A percentile compares a stretch with the other conserved stretches of the same genome.
These are phyloP conservation scores for Phallusia fumigata DNA, from an alignment of 23 tunicate species.

Conservation along the genomic window DNA sequence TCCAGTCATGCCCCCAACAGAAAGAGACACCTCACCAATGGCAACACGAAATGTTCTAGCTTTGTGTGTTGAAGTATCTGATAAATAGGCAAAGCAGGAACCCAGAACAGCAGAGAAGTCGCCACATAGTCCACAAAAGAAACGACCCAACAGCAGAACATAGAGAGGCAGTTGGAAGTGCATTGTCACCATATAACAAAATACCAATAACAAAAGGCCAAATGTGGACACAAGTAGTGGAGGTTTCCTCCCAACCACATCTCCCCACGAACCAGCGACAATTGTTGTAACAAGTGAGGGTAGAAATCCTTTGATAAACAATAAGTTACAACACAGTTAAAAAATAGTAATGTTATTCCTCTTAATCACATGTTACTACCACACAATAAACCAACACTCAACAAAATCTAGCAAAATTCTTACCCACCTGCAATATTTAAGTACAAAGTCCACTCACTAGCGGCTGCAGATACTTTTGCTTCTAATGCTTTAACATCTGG, in stretches of 20 bases:
- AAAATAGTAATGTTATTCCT: too few relatives aligned
- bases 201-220: conserved; percentile 52
- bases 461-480: conserved; percentile 60
- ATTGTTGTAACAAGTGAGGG: conserved; percentile 65
- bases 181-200: conserved; percentile 32
- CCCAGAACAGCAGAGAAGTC: conserved; percentile 60
- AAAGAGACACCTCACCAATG: conserved; percentile 65
- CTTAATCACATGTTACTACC: too few relatives aligned
- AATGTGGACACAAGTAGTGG: conserved; percentile 40
- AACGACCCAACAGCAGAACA: conserved; percentile 46
- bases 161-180: conserved; percentile 40
- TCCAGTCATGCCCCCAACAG: conserved; percentile 71
- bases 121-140: conserved; percentile 66
- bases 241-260: conserved; percentile 69
- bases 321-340: too few relatives aligned
- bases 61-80: conserved; percentile 47
- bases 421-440: conserved; percentile 56
- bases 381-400: too few relatives aligned
- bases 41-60: conserved; percentile 61
- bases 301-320: conserved; percentile 23
- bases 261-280: conserved; percentile 78
- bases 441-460: conserved; percentile 64
- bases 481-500: conserved; percentile 24
- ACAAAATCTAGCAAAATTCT: too few relatives aligned
- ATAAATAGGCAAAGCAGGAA: conserved; percentile 70